Percentiles rank a stretch among this genome's conserved stretches.
Conservation (phyloP, 2,888 invertebrate genomes). For the Timandra comae region DNA sequence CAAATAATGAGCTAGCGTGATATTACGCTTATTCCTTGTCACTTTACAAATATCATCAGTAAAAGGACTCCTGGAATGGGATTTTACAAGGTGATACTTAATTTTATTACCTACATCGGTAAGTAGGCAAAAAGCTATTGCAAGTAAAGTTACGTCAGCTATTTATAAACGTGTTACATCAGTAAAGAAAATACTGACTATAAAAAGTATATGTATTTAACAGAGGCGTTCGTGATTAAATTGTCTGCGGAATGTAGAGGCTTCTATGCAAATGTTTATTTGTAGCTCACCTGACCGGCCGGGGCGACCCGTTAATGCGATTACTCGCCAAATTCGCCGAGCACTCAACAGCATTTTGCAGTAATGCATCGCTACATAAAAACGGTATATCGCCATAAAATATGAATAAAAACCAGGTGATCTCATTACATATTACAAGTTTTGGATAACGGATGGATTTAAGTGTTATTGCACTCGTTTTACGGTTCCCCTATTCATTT, state of each 20-base stretch:
- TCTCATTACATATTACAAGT: slow-evolving; percentile 13
- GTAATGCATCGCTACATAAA: slow-evolving; percentile 10
- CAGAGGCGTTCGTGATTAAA: slow-evolving; percentile 24
- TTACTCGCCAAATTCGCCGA: slow-evolving; percentile 10
- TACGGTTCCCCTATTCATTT: slow-evolving; percentile 2
- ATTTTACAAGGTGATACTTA: too few relatives aligned
- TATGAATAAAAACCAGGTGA: slow-evolving; percentile 11
- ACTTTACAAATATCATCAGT: too few relatives aligned
- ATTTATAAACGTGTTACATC: too few relatives aligned
- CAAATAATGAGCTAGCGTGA: too few relatives aligned
- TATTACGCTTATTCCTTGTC: too few relatives aligned
- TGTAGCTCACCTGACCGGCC: slow-evolving; percentile 3
- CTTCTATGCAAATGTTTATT: slow-evolving; percentile 23
- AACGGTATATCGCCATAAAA: slow-evolving; percentile 13
- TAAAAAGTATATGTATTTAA: too few relatives aligned
- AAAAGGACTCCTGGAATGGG: too few relatives aligned
- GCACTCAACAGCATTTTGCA: slow-evolving; percentile 9
- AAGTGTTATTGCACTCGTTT: slow-evolving; percentile 13
- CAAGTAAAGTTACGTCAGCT: too few relatives aligned
- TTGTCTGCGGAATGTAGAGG: slow-evolving; percentile 11
- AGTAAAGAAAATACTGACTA: too few relatives aligned
- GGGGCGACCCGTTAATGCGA: slow-evolving; percentile 6
- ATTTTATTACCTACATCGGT: too few relatives aligned
- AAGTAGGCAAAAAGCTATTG: too few relatives aligned
- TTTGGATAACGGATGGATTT: slow-evolving; percentile 12